A percentile compares a stretch with the other conserved stretches of the same genome.
Conservation (phyloP, 1,140 invertebrate genomes). For the Papilio helenus region DNA sequence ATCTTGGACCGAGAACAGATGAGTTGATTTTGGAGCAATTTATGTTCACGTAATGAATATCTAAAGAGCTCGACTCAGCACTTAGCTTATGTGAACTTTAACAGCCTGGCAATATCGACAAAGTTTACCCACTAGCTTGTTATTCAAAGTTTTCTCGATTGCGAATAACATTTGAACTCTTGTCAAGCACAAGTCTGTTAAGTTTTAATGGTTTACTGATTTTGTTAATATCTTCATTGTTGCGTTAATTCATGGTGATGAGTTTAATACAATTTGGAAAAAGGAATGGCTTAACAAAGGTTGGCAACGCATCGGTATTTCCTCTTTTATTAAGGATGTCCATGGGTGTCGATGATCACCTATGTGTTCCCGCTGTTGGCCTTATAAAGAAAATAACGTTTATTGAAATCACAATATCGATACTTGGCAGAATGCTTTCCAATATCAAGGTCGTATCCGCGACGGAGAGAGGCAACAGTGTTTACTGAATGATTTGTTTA, state of each 20-base stretch:
- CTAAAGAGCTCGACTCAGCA: constrained; percentile 2
- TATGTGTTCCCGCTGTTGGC: no score
- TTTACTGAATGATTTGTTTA: constrained; percentile 5
- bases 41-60: constrained; percentile 1
- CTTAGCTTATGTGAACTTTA: neutral
- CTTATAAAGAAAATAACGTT: no score
- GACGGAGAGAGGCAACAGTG: constrained; percentile 5
- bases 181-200: neutral
- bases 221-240: neutral
- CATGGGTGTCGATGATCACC: no score
- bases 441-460: constrained; percentile 1
- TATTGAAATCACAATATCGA: neutral
- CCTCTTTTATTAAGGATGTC: neutral
- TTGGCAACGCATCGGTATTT: no score
- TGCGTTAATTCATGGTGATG: no score
- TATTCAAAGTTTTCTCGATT: constrained; percentile 2
- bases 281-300: neutral
- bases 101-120: neutral
- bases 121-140: neutral
- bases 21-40: neutral
- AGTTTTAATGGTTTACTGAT: neutral
- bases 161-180: neutral
- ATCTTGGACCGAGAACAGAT: neutral
- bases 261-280: neutral
- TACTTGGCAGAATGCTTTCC: neutral